Evolutionary conservation across 2,113 vertebrate genomes (phyloP).

Genomic region (Brachyhypopomus gauderio): DNA sequence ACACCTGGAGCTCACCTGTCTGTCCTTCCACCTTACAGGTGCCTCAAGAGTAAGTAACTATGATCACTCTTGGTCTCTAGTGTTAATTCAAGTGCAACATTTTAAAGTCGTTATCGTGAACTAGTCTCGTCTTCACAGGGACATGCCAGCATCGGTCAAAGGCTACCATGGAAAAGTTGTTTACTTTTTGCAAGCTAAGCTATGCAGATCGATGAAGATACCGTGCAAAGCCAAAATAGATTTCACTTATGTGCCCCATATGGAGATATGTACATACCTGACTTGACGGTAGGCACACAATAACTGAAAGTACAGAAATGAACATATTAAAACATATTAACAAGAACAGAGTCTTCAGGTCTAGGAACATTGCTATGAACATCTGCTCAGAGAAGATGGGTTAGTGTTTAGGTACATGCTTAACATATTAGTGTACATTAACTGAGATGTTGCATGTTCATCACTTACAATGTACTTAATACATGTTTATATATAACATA

Average conservation of each 20-base stretch:
- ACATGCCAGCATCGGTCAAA: conserved; percentile 65
- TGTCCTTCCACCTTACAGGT: conserved; percentile 74
- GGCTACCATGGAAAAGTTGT: conserved; percentile 62
- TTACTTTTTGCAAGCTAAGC: conserved; percentile 64
- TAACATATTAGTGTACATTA: no score
- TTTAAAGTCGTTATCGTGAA: neutral
- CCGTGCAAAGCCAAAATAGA: conserved; percentile 53
- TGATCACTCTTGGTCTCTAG: neutral
- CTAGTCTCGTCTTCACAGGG: conserved; percentile 53
- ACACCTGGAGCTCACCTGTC: conserved; percentile 64
- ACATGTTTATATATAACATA: no score
- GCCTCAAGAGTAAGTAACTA: conserved; percentile 64
- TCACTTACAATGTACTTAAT: no score
- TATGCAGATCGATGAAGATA: conserved; percentile 68
- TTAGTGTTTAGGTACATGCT: conserved; percentile 61
- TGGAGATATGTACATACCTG: neutral
- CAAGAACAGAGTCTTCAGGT: conserved; percentile 47
- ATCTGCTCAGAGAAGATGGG: conserved; percentile 63
- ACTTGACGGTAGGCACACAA: conserved; percentile 59
- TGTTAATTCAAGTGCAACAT: neutral
- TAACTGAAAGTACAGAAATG: neutral
- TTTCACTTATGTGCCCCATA: conserved; percentile 64
- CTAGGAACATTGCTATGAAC: conserved; percentile 70
- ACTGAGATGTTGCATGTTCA: no score
- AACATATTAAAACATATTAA: no score